Conservation (phyloP, 2,888 invertebrate genomes). For the Diadegma fenestrale region DNA sequence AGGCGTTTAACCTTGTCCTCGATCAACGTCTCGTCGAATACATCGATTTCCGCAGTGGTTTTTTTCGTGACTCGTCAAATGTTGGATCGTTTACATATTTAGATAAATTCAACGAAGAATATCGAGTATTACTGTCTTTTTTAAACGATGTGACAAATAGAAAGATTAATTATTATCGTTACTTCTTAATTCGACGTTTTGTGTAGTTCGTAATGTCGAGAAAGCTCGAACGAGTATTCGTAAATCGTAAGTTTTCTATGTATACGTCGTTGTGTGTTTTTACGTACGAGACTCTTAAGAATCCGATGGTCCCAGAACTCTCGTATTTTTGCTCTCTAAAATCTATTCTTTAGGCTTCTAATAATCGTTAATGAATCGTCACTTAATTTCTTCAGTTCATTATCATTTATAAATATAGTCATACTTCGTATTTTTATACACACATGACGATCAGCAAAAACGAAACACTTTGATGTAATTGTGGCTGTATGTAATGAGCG, state of each 20-base stretch:
- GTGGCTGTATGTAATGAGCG: constrained; percentile 55
- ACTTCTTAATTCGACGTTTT: constrained; percentile 30
- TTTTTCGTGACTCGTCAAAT: constrained; percentile 41
- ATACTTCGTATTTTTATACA: constrained; percentile 55
- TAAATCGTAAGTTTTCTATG: constrained; percentile 45
- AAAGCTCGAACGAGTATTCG: constrained; percentile 47
- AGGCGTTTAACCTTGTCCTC: constrained; percentile 48
- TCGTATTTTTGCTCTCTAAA: constrained; percentile 13
- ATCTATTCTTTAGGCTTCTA: constrained; percentile 26
- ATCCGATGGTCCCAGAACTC: constrained; percentile 18
- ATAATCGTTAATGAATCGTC: constrained; percentile 21
- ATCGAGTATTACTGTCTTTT: constrained; percentile 17
- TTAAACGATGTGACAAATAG: neutral
- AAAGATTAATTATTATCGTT: constrained; percentile 22
- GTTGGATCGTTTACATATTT: constrained; percentile 36
- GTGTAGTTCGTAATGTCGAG: constrained; percentile 5
- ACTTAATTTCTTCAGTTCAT: constrained; percentile 14
- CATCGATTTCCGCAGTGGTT: constrained; percentile 37
- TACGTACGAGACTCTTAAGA: constrained; percentile 18
- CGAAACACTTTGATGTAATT: constrained; percentile 5
- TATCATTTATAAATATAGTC: constrained; percentile 10
- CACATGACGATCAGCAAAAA: constrained; percentile 22
- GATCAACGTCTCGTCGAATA: constrained; percentile 22
- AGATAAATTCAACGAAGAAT: constrained; percentile 1
- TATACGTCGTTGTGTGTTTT: neutral